Base-by-base conservation (phyloP, 2,888 invertebrate species). In the Mactromeris polynyma region DNA sequence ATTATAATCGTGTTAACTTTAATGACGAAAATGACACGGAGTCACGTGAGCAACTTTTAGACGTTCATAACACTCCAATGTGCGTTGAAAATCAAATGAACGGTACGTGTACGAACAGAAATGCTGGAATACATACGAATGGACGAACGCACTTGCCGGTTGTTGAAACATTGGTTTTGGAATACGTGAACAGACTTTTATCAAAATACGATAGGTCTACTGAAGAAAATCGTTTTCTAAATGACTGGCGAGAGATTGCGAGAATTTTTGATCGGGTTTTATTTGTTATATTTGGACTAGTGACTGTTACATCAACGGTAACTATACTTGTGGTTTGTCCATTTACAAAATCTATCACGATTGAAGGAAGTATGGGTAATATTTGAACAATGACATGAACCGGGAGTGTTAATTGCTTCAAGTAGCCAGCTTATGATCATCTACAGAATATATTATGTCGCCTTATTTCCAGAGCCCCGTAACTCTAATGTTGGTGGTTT, bases 221-320 rank as follows among this genome's bases (percentile, higher is more conserved):
- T 31, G 89, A 87, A 1, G 96, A 96, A 87, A 89, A 92, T 17
- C 89, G 91, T 64, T 90, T 95, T 6, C 92, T 95, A 6, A 90
- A 93, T 51, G 96, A 96, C 83, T 96, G 96, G 96, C 95, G 95
- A 87, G 97, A 97, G 88, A 96, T 97, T 21, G 97, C 97, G 6
- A 96, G 97, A 87, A 97, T 97, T 33, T 96, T 97, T 81, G 97
- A 97, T 93, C 95, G 97, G 81, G 95, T 97, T 17, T 96, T 97
- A 51, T 97, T 97, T 95, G 97, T 97, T 96, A 94, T 97, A 51
- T 97, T 97, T 94, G 94, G 97, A 6, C 91, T 96, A 40, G 97
- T 97, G 40, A 97, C 97, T 4, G 93, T 96, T 14, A 92, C 96
- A 58, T 97, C 97, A n/a, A 97, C 97, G 0, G 9, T 84, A 36